Base-by-base conservation (phyloP, 2,113 vertebrate species). In the Mus spicilegus region DNA sequence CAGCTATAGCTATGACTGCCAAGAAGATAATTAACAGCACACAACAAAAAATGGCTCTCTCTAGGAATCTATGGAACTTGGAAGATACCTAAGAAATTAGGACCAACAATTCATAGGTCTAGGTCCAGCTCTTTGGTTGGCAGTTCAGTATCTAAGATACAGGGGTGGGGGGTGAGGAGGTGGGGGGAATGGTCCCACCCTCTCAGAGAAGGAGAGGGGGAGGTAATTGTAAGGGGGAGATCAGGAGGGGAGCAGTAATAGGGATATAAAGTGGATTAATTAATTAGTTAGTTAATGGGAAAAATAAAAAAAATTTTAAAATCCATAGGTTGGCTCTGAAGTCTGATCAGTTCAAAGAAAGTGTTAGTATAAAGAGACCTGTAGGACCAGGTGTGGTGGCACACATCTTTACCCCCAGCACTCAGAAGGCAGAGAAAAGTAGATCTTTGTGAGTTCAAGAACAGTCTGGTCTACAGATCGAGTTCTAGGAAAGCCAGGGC, bases 31-130 rank as follows among this genome's bases (percentile, higher is more conserved):
- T 26, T 26, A 92, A 90, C 78, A 94, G 54, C 46, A 49, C 65
- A 91, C 0, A 96, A 49, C 49, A 97, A n/a, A 95, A 63, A 93
- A 73, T 42, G n/a, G 30, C 69, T 86, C 63, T 81, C 89, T 95
- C 51, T 88, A 94, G 75, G 86, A 92, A 93, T 77, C 88, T 85
- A 54, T 46, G 49, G 51, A 36, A 87, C 42, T 80, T 90, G 56
- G 49, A 86, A 61, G 56, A 76, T 92, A 95, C 16, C 78, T 80
- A 95, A 33, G 56, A 39, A 96, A 94, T 39, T 28, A 76, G 17
- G 72, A 88, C 80, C 46, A 85, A 69, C 0, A 92, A 67, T 63
- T 1, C 56, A 70, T 33, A 95, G 46, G 36, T 33, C 67, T n/a
- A 95, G 46, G 56, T 87, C n/a, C 5, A 69, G 30, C 67, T 69